Conservation (phyloP, 2,797 vertebrate species). For the Sebastes wilsoni region DNA sequence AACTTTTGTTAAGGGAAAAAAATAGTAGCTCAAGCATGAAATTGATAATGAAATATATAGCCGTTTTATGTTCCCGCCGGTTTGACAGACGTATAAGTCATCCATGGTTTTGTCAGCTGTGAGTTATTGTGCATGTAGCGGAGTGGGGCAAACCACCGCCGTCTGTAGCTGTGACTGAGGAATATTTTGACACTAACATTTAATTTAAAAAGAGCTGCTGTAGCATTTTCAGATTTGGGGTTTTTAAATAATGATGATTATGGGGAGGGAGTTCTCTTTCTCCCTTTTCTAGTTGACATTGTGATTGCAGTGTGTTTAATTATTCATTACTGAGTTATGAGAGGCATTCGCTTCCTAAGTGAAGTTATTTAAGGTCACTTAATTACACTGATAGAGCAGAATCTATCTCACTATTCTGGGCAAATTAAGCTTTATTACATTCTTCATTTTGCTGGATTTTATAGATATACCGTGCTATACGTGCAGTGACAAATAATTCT, state of each 20-base stretch:
- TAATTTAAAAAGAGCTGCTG: conserved; percentile 71
- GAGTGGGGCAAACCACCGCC: conserved; percentile 56
- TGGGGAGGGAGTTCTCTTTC: conserved; percentile 35
- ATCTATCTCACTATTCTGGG: conserved; percentile 42
- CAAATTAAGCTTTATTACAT: conserved; percentile 60
- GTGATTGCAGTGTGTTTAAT: conserved; percentile 66
- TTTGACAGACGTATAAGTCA: conserved; percentile 86
- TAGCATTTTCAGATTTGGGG: conserved; percentile 52
- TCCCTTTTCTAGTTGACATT: conserved; percentile 44
- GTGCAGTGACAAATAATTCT: not conserved
- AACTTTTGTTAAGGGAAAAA: conserved; percentile 69
- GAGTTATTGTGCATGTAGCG: conserved; percentile 82
- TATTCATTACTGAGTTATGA: conserved; percentile 68
- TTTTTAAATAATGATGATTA: conserved; percentile 66
- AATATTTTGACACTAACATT: conserved; percentile 60
- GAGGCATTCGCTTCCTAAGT: conserved; percentile 41
- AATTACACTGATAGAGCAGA: conserved; percentile 59
- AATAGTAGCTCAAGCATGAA: conserved; percentile 82
- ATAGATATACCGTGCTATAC: not conserved
- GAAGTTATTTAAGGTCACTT: conserved; percentile 68
- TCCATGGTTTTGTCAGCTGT: conserved; percentile 81
- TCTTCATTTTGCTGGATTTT: conserved; percentile 40
- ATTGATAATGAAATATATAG: conserved; percentile 86
- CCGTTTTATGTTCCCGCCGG: conserved; percentile 78
- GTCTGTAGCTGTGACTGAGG: conserved; percentile 48